Percentiles rank a stretch among this genome's conserved stretches.
These are phyloP conservation scores for Macaca fascicularis DNA, from an alignment of 2,113 vertebrate species.

Conservation along the genomic window T2T-MFA8v1.1 NC_088379.1:140420501-140421000, in stretches of 20 bases:
- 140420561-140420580: no score
- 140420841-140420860: background rate
- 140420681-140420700: background rate
- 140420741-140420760: background rate
- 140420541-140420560: no score
- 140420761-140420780: background rate
- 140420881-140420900: background rate
- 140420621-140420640: background rate
- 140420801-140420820: rapidly evolving
- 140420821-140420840: background rate
- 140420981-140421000: background rate
- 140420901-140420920: background rate
- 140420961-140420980: background rate
- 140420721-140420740: background rate
- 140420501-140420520: no score
- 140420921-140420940: background rate
- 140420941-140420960: background rate
- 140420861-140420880: background rate
- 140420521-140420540: no score
- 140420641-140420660: background rate
- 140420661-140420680: background rate
- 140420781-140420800: background rate
- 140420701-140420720: background rate
- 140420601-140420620: background rate
- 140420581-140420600: no score